These are phyloP conservation scores for Pipa parva DNA, from an alignment of 2,113 vertebrate genomes.

Conservation along the genomic window DNA sequence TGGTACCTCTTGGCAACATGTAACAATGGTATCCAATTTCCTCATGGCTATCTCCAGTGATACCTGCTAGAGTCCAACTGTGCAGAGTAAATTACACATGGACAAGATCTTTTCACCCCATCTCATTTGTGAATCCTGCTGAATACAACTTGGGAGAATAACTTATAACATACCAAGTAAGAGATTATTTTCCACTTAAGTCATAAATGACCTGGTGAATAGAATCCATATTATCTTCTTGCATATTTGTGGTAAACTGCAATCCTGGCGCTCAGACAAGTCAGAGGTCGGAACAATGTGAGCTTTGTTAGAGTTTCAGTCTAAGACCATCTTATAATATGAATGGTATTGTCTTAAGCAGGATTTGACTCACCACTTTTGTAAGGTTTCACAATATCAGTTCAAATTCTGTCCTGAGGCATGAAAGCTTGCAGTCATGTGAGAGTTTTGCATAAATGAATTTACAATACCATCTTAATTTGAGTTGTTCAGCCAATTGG, in stretches of 20 bases:
- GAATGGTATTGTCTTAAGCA: constrained; percentile 47
- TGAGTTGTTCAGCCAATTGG: no score
- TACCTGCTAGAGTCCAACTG: constrained; percentile 29
- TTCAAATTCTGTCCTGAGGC: constrained; percentile 53
- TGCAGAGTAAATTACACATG: neutral
- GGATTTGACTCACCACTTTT: constrained; percentile 45
- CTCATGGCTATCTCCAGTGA: constrained; percentile 7
- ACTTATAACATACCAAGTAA: constrained; percentile 29
- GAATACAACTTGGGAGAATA: constrained; percentile 25
- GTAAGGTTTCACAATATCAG: constrained; percentile 48
- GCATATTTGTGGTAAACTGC: constrained; percentile 5
- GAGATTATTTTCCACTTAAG: constrained; percentile 27
- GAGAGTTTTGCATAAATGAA: neutral
- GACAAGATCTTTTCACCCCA: neutral
- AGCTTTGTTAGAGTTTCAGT: constrained; percentile 45
- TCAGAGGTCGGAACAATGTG: constrained; percentile 42
- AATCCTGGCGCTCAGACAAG: constrained; percentile 26
- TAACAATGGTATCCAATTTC: constrained; percentile 10
- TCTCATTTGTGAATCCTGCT: constrained; percentile 13
- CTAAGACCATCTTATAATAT: constrained; percentile 45
- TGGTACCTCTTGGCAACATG: constrained; percentile 21
- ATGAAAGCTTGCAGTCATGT: constrained; percentile 46
- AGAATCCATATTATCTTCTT: neutral
- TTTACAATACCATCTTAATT: no score
- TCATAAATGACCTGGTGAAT: constrained; percentile 24